These are phyloP conservation scores for Bufo gargarizans DNA, from an alignment of 2,113 vertebrate species.

Conservation along the genomic window DNA sequence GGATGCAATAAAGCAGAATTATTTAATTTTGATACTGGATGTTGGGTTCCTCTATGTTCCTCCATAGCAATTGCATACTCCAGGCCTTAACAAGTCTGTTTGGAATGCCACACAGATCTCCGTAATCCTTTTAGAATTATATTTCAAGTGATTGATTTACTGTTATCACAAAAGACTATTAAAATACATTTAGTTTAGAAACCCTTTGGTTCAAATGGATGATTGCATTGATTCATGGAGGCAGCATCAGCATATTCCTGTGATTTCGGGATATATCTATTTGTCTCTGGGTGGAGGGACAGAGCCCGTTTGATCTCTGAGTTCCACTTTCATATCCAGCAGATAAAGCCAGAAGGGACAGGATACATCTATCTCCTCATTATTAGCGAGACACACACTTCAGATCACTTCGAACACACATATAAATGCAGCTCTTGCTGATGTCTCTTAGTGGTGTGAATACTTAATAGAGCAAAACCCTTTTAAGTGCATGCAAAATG, in stretches of 20 bases:
- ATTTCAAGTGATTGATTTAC: constrained; percentile 38
- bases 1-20: too few species aligned
- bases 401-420: constrained; percentile 36
- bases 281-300: constrained; percentile 30
- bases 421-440: background rate
- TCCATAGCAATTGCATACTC: background rate
- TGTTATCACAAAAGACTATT: constrained; percentile 23
- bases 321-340: constrained; percentile 34
- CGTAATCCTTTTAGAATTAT: constrained; percentile 23
- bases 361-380: constrained; percentile 48
- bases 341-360: constrained; percentile 46
- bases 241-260: constrained; percentile 3
- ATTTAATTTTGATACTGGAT: too few species aligned
- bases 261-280: constrained; percentile 24
- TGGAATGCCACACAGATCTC: background rate
- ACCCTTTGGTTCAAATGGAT: constrained; percentile 23
- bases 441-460: background rate
- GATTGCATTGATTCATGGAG: background rate
- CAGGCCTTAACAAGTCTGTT: background rate
- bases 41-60: too few species aligned
- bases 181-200: constrained; percentile 40
- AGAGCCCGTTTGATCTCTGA: constrained; percentile 31
- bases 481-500: constrained; percentile 20
- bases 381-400: constrained; percentile 8
- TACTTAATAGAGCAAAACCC: constrained; percentile 26